Conservation (phyloP, 2,888 invertebrate species). For the Dione vanillae region DNA sequence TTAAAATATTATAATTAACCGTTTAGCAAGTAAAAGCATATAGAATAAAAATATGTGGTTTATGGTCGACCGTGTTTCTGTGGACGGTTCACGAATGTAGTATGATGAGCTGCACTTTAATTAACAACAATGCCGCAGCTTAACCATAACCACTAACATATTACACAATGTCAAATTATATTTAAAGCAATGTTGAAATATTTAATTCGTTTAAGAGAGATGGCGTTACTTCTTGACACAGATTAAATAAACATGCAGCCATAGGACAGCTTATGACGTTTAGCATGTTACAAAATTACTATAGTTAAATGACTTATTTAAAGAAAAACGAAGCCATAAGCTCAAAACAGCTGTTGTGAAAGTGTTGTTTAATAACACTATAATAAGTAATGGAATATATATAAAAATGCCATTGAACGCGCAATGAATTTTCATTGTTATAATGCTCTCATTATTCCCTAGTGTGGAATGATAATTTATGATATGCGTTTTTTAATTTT, state of each 20-base stretch:
- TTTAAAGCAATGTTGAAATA: conserved; percentile 11
- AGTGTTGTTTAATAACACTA: neutral
- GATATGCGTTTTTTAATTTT: conserved; percentile 3
- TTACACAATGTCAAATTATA: conserved; percentile 35
- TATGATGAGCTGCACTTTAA: conserved; percentile 28
- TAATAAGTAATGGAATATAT: neutral
- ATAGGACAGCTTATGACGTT: no score
- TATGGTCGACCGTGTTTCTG: neutral
- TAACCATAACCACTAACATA: conserved; percentile 32
- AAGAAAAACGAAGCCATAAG: no score
- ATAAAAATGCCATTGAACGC: neutral
- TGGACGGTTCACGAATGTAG: conserved; percentile 12
- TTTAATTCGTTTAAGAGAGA: neutral
- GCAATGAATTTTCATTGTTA: conserved; percentile 48
- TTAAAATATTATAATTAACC: no score
- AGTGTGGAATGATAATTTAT: neutral
- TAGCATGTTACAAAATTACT: no score
- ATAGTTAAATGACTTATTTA: no score
- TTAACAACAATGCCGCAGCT: conserved; percentile 26
- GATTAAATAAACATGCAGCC: no score
- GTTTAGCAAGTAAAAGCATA: neutral
- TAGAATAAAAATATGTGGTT: neutral
- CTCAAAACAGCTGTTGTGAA: no score
- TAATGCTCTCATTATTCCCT: conserved; percentile 47
- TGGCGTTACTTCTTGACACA: no score